These are phyloP conservation scores for Phyllotis vaccarum DNA, from an alignment of 2,797 vertebrate species.

Conservation along the genomic window DNA sequence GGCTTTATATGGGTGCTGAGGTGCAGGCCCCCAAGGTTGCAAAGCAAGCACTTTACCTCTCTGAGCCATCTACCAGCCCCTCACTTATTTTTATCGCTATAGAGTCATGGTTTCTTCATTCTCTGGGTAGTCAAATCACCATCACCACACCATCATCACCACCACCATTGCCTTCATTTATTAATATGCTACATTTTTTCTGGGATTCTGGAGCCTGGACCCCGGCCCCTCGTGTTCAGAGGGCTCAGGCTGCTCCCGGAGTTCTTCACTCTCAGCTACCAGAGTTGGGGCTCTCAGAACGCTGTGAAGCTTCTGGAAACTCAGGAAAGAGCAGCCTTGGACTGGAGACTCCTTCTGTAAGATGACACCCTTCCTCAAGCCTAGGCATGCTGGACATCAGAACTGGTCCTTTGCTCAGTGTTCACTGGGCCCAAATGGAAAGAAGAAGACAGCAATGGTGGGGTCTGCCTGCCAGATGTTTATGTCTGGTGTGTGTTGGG, in stretches of 20 bases:
- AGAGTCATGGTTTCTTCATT: not conserved
- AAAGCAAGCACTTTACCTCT: too few species aligned
- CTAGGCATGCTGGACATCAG: not conserved
- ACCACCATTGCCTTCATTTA: not conserved
- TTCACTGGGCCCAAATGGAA: not conserved
- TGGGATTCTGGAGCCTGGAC: not conserved
- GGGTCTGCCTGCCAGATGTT: not conserved
- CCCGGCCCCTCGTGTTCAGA: not conserved
- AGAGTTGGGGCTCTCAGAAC: not conserved
- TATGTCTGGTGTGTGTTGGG: not conserved
- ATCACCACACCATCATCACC: too few species aligned
- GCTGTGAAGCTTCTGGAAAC: not conserved
- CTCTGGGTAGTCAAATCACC: not conserved
- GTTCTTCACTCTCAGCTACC: accelerated
- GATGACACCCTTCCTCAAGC: not conserved
- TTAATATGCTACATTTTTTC: not conserved
- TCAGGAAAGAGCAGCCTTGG: not conserved
- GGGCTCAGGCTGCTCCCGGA: not conserved
- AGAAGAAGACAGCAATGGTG: not conserved
- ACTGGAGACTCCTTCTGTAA: too few species aligned
- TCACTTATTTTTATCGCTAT: not conserved
- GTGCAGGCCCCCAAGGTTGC: not conserved
- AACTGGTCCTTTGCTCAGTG: not conserved
- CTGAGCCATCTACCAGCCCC: not conserved
- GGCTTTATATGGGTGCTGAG: not conserved